phyloP scores from a whole-genome alignment of 2,113 vertebrate genomes.

The Tricholaema leucomelas region DNA sequence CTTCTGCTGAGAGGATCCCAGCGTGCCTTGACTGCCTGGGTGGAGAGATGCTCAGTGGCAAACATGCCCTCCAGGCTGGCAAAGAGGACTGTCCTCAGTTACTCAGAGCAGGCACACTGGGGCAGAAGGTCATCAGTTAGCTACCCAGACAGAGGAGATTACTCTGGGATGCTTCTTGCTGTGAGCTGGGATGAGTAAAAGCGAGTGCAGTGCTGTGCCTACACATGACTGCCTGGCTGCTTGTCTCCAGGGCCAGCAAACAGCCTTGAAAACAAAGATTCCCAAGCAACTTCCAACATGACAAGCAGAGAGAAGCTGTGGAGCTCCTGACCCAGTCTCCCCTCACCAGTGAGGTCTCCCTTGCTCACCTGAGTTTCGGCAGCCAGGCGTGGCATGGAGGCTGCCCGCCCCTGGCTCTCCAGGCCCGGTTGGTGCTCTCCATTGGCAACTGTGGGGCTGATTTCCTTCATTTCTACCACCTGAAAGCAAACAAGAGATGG shows the following conservation, averaged over 20 bases:
- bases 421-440: constrained; percentile 81
- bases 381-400: constrained; percentile 92
- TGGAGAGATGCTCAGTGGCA: not conserved
- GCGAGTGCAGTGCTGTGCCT: not conserved
- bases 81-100: not conserved
- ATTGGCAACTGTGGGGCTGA: constrained; percentile 78
- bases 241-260: not conserved
- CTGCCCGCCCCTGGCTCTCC: constrained; percentile 89
- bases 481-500: constrained; percentile 36
- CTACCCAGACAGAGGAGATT: not conserved
- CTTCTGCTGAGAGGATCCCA: not conserved
- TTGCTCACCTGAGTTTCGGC: constrained; percentile 86
- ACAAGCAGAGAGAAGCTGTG: not conserved
- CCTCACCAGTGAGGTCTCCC: not conserved
- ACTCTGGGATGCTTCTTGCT: not conserved
- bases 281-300: not conserved
- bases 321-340: not conserved
- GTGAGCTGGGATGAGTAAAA: not conserved
- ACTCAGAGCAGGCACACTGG: not conserved
- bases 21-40: not conserved
- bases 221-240: not conserved
- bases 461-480: constrained; percentile 88
- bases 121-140: not conserved
- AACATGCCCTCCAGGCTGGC: not conserved
- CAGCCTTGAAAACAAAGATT: not conserved